Evolutionary conservation across 2,888 invertebrate genomes (phyloP).

Genomic region (Ormyrus pomaceus): DNA sequence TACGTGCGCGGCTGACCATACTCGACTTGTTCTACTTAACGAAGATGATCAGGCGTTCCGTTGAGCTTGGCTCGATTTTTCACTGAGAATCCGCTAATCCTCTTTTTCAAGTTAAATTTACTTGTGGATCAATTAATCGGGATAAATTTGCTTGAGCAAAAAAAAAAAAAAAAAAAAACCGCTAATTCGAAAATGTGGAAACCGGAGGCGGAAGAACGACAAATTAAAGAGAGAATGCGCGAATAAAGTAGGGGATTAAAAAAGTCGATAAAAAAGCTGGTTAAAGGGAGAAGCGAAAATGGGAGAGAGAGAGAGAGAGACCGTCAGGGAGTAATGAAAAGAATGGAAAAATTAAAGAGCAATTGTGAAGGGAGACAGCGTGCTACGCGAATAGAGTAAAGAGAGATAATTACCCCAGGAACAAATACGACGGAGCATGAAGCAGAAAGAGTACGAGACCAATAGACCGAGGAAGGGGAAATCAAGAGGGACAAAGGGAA

Average conservation of each 20-base stretch:
- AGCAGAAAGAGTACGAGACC: neutral
- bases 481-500: neutral
- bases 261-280: conserved; percentile 1
- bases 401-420: conserved; percentile 27
- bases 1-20: conserved; percentile 20
- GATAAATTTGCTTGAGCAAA: too few species aligned
- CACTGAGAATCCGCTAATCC: too few species aligned
- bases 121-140: too few species aligned
- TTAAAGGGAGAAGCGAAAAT: neutral
- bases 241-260: neutral
- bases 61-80: too few species aligned
- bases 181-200: too few species aligned
- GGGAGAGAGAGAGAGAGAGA: neutral
- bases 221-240: neutral
- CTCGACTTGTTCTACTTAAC: conserved; percentile 31
- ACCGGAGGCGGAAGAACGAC: neutral
- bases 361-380: too few species aligned
- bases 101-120: too few species aligned
- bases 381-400: neutral
- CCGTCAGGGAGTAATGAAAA: too few species aligned
- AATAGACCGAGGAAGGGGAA: neutral
- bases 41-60: neutral
- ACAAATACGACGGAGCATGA: neutral
- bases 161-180: too few species aligned
- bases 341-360: too few species aligned